These are phyloP conservation scores for Micronisus gabar DNA, from an alignment of 2,113 vertebrate genomes.

Conservation along the genomic window DNA sequence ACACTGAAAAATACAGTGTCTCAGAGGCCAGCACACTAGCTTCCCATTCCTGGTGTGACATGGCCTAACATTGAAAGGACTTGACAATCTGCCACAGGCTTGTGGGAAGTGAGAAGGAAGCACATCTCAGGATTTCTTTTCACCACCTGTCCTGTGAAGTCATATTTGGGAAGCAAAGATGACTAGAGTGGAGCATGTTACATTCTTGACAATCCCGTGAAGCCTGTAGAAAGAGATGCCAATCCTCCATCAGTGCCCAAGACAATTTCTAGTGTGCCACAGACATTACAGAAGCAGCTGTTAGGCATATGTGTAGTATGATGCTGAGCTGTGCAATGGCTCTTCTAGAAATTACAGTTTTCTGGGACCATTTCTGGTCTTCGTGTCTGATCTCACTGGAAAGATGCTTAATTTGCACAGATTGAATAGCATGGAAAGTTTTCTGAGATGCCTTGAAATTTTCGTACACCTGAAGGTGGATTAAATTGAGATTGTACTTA, in stretches of 20 bases:
- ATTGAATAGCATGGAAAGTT: background rate
- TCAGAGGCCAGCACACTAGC: background rate
- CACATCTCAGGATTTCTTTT: background rate
- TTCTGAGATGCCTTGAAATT: background rate
- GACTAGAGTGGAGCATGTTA: background rate
- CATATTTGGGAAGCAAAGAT: background rate
- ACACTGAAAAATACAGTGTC: background rate
- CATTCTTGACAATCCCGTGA: background rate
- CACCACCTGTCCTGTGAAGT: background rate
- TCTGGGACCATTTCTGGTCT: background rate
- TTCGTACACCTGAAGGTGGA: background rate
- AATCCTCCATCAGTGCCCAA: background rate
- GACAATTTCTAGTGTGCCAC: background rate
- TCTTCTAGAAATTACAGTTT: background rate
- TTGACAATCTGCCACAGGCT: background rate
- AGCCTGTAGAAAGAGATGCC: background rate
- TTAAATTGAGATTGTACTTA: background rate
- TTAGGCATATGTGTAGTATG: background rate
- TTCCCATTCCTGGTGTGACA: background rate
- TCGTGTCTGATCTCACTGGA: background rate
- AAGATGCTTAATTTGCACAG: background rate
- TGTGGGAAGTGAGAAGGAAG: background rate
- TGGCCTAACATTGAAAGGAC: background rate
- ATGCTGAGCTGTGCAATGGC: background rate
- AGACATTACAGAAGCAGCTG: background rate